Evolutionary conservation across 2,113 vertebrate species (phyloP).

Genomic region (Danio rerio): DNA sequence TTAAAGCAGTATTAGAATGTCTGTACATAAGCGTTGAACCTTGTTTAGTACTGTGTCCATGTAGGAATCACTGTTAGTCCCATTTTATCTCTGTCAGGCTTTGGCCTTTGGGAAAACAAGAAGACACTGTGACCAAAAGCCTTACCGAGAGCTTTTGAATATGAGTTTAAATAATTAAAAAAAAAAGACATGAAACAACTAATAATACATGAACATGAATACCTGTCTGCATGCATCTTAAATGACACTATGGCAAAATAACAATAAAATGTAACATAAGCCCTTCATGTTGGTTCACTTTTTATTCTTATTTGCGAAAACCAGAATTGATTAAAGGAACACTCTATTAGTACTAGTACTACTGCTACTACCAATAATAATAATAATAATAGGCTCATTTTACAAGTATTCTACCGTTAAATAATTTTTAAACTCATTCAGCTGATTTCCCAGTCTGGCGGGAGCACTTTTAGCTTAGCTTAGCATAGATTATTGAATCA

Average conservation of each 20-base stretch:
- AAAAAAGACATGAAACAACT: slow-evolving; percentile 58
- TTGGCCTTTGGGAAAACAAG: slow-evolving; percentile 75
- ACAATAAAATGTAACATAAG: slow-evolving; percentile 70
- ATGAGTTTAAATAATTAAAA: slow-evolving; percentile 74
- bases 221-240: slow-evolving; percentile 92
- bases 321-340: too few relatives aligned
- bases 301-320: slow-evolving; percentile 8
- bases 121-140: slow-evolving; percentile 91
- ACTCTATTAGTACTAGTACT: too few relatives aligned
- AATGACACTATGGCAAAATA: slow-evolving; percentile 77
- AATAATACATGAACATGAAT: slow-evolving; percentile 71
- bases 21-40: slow-evolving; percentile 76
- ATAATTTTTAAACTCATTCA: too few relatives aligned
- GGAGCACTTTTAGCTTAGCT: too few relatives aligned
- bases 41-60: slow-evolving; percentile 79
- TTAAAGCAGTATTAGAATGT: slow-evolving; percentile 83
- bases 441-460: too few relatives aligned
- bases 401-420: too few relatives aligned
- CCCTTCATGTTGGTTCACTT: slow-evolving; percentile 54
- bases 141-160: slow-evolving; percentile 80
- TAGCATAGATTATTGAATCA: too few relatives aligned
- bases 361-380: too few relatives aligned
- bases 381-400: too few relatives aligned
- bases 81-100: slow-evolving; percentile 72
- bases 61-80: slow-evolving; percentile 75